Evolutionary conservation across 2,888 invertebrate genomes (phyloP).

Genomic region (Rhabditoides inermis): DNA sequence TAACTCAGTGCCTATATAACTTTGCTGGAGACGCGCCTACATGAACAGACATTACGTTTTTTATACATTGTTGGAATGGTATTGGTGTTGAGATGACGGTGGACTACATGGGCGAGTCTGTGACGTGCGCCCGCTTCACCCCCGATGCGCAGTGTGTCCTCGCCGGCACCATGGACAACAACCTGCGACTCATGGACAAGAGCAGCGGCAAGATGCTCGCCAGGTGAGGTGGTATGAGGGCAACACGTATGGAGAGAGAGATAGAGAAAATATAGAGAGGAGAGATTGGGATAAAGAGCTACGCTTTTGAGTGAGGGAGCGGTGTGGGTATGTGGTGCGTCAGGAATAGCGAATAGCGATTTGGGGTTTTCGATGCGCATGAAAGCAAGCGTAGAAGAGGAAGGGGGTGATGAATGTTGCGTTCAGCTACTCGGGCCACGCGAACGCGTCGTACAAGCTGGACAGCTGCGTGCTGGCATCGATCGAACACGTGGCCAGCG

Average conservation of each 20-base stretch:
- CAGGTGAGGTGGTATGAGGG: slow-evolving; percentile 60
- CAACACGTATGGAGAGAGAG: not conserved
- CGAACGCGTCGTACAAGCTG: slow-evolving; percentile 71
- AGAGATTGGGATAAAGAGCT: too few species aligned
- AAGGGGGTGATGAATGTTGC: slow-evolving; percentile 1
- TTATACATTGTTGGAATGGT: too few species aligned
- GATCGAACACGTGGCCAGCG: slow-evolving; percentile 78
- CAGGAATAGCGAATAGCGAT: slow-evolving; percentile 22
- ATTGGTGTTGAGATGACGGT: slow-evolving; percentile 57
- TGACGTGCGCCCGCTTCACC: slow-evolving; percentile 76
- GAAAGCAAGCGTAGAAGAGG: not conserved
- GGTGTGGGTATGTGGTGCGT: too few species aligned
- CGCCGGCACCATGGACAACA: slow-evolving; percentile 73
- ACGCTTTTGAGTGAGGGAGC: too few species aligned
- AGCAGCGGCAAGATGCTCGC: slow-evolving; percentile 69
- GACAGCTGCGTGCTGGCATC: slow-evolving; percentile 76
- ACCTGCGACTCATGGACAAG: slow-evolving; percentile 79
- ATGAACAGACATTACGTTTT: not conserved
- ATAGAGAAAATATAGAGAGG: too few species aligned
- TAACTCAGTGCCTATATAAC: too few species aligned
- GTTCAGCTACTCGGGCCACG: slow-evolving; percentile 73
- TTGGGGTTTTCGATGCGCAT: not conserved
- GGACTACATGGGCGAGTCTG: slow-evolving; percentile 72
- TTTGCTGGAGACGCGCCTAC: not conserved
- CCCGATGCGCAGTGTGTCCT: slow-evolving; percentile 86